These are phyloP conservation scores for Hylaeus anthracinus DNA, from an alignment of 1,140 invertebrate species.

Conservation along the genomic window DNA sequence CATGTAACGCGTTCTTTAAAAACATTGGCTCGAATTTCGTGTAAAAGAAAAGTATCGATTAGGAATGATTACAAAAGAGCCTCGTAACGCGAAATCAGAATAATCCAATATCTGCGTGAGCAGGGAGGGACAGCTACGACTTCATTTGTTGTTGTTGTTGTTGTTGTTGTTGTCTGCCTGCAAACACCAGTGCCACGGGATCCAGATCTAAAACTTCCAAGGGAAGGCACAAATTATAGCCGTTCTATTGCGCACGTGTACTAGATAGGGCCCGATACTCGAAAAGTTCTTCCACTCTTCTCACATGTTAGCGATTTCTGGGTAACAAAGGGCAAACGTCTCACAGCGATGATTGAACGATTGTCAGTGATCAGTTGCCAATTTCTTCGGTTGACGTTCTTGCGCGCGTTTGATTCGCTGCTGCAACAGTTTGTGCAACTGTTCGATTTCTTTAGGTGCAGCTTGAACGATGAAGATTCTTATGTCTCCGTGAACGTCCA, in stretches of 20 bases:
- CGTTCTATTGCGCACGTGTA: conserved; percentile 46
- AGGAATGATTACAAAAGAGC: conserved; percentile 70
- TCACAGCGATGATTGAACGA: conserved; percentile 26
- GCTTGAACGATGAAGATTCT: conserved; percentile 93
- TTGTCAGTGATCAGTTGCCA: conserved; percentile 76
- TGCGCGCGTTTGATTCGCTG: conserved; percentile 83
- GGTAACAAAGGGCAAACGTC: conserved; percentile 25
- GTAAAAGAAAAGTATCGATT: conserved; percentile 69
- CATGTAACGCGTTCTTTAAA: conserved; percentile 30
- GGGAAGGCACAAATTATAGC: conserved; percentile 64
- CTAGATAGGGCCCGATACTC: conserved; percentile 39
- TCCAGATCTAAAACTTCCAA: conserved; percentile 25
- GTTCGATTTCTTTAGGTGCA: conserved; percentile 89
- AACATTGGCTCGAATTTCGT: conserved; percentile 49
- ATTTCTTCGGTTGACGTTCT: conserved; percentile 76
- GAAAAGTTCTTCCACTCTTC: conserved; percentile 37
- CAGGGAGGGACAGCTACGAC: conserved; percentile 1
- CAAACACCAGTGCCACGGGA: conserved; percentile 26
- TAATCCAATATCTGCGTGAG: conserved; percentile 10
- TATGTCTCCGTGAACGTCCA: conserved; percentile 90
- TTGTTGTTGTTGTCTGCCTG: conserved; percentile 11
- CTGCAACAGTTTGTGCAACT: conserved; percentile 87
- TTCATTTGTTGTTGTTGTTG: not conserved
- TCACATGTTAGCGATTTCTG: conserved; percentile 44
- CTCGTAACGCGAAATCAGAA: conserved; percentile 45